Evolutionary conservation across 2,888 invertebrate genomes (phyloP), one percentile per base, ranked within the genome.

Genomic region (Sinelater perroti): DNA sequence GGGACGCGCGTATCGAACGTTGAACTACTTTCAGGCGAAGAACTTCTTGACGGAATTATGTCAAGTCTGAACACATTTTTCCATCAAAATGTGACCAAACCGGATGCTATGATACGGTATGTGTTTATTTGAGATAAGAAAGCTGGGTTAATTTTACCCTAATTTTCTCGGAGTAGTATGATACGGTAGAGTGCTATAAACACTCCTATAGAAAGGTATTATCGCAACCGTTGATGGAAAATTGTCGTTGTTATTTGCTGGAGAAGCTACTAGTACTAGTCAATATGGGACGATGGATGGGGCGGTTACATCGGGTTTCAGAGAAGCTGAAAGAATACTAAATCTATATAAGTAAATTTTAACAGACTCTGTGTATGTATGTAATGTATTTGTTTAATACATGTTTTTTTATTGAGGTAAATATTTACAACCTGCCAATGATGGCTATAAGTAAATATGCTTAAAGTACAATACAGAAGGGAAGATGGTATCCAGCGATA

Each of bases 141-240:
- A 58, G 54, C 5, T 13, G 21, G 7, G 91, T 91, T 81, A 80
- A 62, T 79, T 80, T 1, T 85, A 89, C 74, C 83, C 83, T 1
- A 83, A 80, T 72, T 85, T 86, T 0, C 79, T 84, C 31, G 91
- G 91, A 91, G 71, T 81, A 83, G 3, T 87, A 78, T 71, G 81
- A 83, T 68, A 82, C 82, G 50, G 61, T 83, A 28, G 65, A 74
- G 10, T 87, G 88, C 0, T 72, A 87, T 1, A 36, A 67, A 0
- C 79, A 30, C 2, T 31, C 38, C 5, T 16, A 17, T 13, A 24
- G 30, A 16, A 31, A 14, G 17, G 10, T 26, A 2, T 8, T 59
- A 11, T 33, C 54, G 8, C 16, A 44, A 38, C 81, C 68, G 62
- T 67, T 6, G 67, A 14, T 70, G 79, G 1, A 72, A 55, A 45